These are phyloP conservation scores for Tetraodon nigroviridis DNA, from an alignment of 2,113 vertebrate genomes.

Conservation along the genomic window DNA sequence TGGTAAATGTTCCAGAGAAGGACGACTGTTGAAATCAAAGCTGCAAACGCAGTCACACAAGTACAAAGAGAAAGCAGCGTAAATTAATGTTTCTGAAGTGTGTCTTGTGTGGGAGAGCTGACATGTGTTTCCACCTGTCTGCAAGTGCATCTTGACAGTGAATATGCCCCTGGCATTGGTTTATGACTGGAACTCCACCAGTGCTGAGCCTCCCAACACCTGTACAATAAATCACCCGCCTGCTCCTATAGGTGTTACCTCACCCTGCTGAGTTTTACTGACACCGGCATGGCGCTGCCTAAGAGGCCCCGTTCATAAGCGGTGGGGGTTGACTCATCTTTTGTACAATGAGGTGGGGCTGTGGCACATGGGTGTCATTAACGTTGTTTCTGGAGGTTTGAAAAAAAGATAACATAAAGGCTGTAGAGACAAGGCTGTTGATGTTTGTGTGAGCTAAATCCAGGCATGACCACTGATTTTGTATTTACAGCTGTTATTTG, in stretches of 20 bases:
- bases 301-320: slow-evolving; percentile 5
- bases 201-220: slow-evolving; percentile 53
- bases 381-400: not conserved
- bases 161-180: slow-evolving; percentile 51
- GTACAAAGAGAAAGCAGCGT: not conserved
- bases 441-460: not conserved
- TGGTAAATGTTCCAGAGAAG: not conserved
- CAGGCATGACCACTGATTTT: not conserved
- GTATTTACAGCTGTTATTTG: not conserved
- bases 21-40: slow-evolving; percentile 2
- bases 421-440: slow-evolving; percentile 1
- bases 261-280: slow-evolving; percentile 32
- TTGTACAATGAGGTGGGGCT: not conserved
- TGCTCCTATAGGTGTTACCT: slow-evolving; percentile 38
- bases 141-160: slow-evolving; percentile 41
- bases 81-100: slow-evolving; percentile 15
- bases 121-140: slow-evolving; percentile 30
- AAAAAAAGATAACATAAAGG: not conserved
- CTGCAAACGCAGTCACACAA: not conserved
- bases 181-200: slow-evolving; percentile 35
- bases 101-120: not conserved
- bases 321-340: slow-evolving; percentile 6
- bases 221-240: slow-evolving; percentile 59
- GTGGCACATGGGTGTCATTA: slow-evolving; percentile 6
- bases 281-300: slow-evolving; percentile 15